Percentiles rank a stretch among this genome's conserved stretches.
These are phyloP conservation scores for Haemorhous mexicanus DNA, from an alignment of 2,113 vertebrate species.

Conservation along the genomic window DNA sequence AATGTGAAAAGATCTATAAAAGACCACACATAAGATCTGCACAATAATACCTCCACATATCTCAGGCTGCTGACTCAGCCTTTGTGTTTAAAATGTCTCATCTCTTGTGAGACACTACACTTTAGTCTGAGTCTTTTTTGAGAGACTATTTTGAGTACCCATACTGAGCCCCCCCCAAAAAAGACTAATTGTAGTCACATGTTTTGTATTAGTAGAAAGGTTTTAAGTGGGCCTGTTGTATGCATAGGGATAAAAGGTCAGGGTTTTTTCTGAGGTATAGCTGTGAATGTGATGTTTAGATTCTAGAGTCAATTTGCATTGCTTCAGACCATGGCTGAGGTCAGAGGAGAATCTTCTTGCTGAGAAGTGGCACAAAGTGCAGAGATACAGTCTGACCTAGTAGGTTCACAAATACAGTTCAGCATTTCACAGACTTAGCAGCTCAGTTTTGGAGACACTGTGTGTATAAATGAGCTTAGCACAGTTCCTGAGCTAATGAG, in stretches of 20 bases:
- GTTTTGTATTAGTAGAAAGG: background rate
- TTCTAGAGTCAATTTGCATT: background rate
- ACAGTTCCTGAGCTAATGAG: constrained; percentile 34
- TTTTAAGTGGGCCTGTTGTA: background rate
- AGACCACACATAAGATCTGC: background rate
- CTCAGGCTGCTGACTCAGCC: background rate
- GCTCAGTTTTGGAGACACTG: background rate
- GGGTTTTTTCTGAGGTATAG: background rate
- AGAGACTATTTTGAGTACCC: background rate
- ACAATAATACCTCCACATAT: background rate
- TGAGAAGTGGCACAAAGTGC: background rate
- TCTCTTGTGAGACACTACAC: background rate
- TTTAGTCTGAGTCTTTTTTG: background rate
- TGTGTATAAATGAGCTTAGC: constrained; percentile 43
- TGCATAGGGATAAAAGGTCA: background rate
- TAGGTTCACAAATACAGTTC: background rate
- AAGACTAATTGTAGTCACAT: background rate
- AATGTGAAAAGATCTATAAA: background rate
- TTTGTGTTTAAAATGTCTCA: background rate
- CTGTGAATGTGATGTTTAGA: background rate
- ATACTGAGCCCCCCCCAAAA: background rate
- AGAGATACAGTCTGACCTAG: background rate
- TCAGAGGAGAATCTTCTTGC: background rate
- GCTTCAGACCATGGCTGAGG: background rate
- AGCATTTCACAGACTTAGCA: constrained; percentile 23